These are phyloP conservation scores for Rhabdornis inornatus DNA, from an alignment of 2,113 vertebrate species.

Conservation along the genomic window DNA sequence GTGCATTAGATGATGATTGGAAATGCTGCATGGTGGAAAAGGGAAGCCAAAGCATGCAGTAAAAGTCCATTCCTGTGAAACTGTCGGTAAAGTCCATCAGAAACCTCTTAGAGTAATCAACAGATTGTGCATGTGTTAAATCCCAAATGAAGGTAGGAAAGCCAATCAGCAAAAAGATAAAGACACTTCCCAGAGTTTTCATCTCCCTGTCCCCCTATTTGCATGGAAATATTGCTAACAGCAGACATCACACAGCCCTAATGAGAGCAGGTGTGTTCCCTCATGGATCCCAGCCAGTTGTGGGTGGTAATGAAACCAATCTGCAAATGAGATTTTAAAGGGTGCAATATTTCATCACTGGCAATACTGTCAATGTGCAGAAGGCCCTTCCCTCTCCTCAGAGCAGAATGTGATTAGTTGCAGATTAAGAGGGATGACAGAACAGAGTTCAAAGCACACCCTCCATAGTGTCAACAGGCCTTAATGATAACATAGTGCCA, in stretches of 20 bases:
- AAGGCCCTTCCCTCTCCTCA: slow-evolving; percentile 73
- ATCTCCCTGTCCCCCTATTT: slow-evolving; percentile 58
- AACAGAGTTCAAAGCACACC: slow-evolving; percentile 63
- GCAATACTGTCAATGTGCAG: slow-evolving; percentile 61
- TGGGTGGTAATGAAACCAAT: slow-evolving; percentile 82
- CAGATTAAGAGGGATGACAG: slow-evolving; percentile 82
- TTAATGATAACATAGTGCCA: slow-evolving; percentile 75
- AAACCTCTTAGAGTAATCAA: slow-evolving; percentile 49
- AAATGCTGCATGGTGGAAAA: neutral
- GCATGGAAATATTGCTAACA: slow-evolving; percentile 71
- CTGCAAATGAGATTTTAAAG: slow-evolving; percentile 88
- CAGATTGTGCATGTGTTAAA: slow-evolving; percentile 46
- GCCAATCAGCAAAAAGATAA: slow-evolving; percentile 45
- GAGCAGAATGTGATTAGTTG: slow-evolving; percentile 72
- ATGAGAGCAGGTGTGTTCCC: slow-evolving; percentile 68
- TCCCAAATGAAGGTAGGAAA: slow-evolving; percentile 53
- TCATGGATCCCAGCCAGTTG: slow-evolving; percentile 47
- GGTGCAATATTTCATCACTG: slow-evolving; percentile 78
- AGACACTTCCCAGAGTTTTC: slow-evolving; percentile 59
- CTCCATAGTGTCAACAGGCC: slow-evolving; percentile 66
- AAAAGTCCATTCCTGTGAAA: slow-evolving; percentile 7
- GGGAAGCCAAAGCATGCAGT: neutral
- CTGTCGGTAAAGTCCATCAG: neutral
- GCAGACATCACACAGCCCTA: slow-evolving; percentile 57
- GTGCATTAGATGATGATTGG: neutral